Base-by-base conservation (phyloP, 2,113 vertebrate genomes). In the Amblyopsis rosae region DNA sequence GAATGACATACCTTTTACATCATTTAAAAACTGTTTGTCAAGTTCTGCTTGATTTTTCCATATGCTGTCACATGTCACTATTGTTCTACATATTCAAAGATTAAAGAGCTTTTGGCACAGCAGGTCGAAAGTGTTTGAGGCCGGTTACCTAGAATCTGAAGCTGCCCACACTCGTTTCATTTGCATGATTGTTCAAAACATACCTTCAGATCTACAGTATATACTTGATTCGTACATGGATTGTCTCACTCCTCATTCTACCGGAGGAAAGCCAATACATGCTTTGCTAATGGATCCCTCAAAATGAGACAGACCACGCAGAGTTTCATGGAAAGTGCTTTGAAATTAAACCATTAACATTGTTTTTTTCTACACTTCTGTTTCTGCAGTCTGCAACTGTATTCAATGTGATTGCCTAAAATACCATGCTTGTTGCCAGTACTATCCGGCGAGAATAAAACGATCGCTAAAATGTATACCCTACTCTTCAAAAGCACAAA, bases 271-370 rank as follows among this genome's bases (percentile, higher is more conserved):
- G 77, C 76, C 62, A 75, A 71, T 65, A 54, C 12, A 16, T 55
- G 54, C 59, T 69, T 73, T 75, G 69, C 70, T 86, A 81, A 85
- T 82, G 77, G 72, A 82, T 61, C 53, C 54, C 48, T 66, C 69
- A 84, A 81, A 86, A 75, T 69, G 65, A 79, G 50, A 60, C 58
- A 55, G 71, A 82, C 26, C 26, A 26, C 26, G 26, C 60, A 84
- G 78, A 86, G 80, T 73, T 78, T 49, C 35, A 49, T 61, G 33
- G 57, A 71, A 75, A 76, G 15, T 61, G 63, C 74, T 81, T 81
- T 68, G 63, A 86, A 81, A 81, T 73, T n/a, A 70, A 66, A 9
- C 74, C 75, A 82, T 85, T 79, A 72, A 45, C 71, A 16, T 65
- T 56, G 74, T 60, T 55, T 12, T 16, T 51, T 67, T 45, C 54